Evolutionary conservation across 2,888 invertebrate species (phyloP), one percentile per base, ranked within the genome.

Genomic region (Eremobia ochroleuca): DNA sequence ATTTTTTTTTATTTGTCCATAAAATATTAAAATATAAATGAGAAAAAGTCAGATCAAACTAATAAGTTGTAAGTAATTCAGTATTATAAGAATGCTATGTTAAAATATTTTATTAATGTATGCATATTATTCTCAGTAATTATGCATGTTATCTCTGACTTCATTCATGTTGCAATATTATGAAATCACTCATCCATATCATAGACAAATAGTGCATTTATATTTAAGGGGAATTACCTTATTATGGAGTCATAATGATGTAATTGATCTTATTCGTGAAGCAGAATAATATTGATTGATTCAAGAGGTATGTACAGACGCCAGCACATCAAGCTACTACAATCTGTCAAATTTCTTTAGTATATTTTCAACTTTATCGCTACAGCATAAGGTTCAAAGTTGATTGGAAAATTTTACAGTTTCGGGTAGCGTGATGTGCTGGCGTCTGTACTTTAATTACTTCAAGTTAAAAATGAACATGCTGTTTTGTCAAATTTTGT

Each of bases 221-320:
- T 52, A 66, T 69, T 31, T 5, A 21, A 34, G 2, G 64, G 84
- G 66, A 83, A 61, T 77, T 28, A 65, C 78, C 78, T 37, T 15
- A 21, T 69, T 64, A 11, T 2, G 11, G 61, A 37, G n/a, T 73
- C 15, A 28, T 55, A n/a, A 18, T 43, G 4, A n/a, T 52, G 15
- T 25, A 28, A 28, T 34, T 66, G 0, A 37, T 37, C 1, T 66
- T 31, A 52, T 52, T 52, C 13, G 21, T 18, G 1, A 49, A 28
- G 18, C 18, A 34, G 21, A 73, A 34, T 71, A 34, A 46, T 34
- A 37, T 67, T 65, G 1, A n/a, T n/a, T 40, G 34, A 61, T 31
- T 61, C 21, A 59, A 28, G 28, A 11, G 40, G 2, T 11, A 9
- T n/a, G n/a, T n/a, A n/a, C n/a, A n/a, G n/a, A n/a, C n/a, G n/a